Evolutionary conservation across 2,113 vertebrate species (phyloP).

Genomic region (Megaceryle torquata): DNA sequence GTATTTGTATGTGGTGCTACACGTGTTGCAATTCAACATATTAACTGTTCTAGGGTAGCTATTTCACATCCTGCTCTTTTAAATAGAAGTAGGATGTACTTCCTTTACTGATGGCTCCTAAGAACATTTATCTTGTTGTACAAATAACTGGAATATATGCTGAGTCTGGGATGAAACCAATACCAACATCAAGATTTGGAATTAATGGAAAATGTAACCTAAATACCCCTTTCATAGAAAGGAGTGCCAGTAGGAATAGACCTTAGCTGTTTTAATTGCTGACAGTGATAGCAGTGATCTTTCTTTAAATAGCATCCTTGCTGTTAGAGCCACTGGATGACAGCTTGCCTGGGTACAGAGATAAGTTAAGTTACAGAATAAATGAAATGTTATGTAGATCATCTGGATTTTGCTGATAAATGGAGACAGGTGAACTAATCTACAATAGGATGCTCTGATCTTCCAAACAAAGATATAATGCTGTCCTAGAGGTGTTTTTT

Average conservation of each 20-base stretch:
- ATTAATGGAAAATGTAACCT: background rate
- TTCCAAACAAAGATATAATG: background rate
- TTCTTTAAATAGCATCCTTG: background rate
- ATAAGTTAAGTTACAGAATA: background rate
- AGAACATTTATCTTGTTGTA: background rate
- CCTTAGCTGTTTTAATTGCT: background rate
- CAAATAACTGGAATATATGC: background rate
- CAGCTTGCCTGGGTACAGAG: background rate
- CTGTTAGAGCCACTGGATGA: background rate
- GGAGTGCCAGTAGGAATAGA: background rate
- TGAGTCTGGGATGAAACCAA: background rate
- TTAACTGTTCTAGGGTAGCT: background rate
- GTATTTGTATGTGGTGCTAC: background rate
- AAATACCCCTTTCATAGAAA: background rate
- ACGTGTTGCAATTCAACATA: background rate
- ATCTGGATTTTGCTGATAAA: background rate
- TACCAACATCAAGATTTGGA: background rate
- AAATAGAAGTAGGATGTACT: background rate
- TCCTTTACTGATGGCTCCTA: background rate
- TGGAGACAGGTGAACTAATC: background rate
- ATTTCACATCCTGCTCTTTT: background rate
- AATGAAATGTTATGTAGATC: background rate
- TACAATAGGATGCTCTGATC: background rate
- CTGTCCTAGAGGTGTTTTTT: background rate
- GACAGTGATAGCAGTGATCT: background rate